Percentiles rank a stretch among this genome's conserved stretches.
Conservation (phyloP, 2,888 invertebrate species). For the Brenthis ino region DNA sequence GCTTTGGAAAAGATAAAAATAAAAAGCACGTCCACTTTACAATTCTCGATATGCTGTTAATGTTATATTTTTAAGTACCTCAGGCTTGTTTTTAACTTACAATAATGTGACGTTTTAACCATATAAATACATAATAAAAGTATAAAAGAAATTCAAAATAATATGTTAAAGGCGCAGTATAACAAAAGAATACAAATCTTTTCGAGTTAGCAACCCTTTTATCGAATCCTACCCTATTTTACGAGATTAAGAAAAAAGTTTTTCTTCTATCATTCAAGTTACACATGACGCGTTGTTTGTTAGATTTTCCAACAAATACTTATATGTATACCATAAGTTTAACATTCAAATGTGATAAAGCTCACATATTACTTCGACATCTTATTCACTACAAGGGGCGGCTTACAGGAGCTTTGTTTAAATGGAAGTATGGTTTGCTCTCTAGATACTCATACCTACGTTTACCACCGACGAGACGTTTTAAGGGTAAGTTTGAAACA, state of each 20-base stretch:
- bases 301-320: constrained; percentile 8
- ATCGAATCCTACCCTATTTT: no score
- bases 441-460: constrained; percentile 19
- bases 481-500: constrained; percentile 4
- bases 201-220: no score
- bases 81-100: background rate
- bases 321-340: constrained; percentile 1
- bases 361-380: constrained; percentile 34
- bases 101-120: no score
- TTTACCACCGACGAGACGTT: constrained; percentile 10
- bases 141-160: background rate
- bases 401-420: constrained; percentile 31
- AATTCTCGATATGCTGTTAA: background rate
- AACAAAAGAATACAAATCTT: no score
- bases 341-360: constrained; percentile 30
- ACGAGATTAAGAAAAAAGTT: constrained; percentile 11
- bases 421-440: constrained; percentile 28
- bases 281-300: constrained; percentile 4
- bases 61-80: background rate
- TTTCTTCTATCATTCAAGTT: constrained; percentile 12
- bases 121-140: no score
- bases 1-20: background rate
- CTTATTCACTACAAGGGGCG: constrained; percentile 32
- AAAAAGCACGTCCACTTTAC: background rate
- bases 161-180: background rate